Base-by-base conservation (phyloP, 1,140 invertebrate species). In the Stegodyphus mimosarum region DNA sequence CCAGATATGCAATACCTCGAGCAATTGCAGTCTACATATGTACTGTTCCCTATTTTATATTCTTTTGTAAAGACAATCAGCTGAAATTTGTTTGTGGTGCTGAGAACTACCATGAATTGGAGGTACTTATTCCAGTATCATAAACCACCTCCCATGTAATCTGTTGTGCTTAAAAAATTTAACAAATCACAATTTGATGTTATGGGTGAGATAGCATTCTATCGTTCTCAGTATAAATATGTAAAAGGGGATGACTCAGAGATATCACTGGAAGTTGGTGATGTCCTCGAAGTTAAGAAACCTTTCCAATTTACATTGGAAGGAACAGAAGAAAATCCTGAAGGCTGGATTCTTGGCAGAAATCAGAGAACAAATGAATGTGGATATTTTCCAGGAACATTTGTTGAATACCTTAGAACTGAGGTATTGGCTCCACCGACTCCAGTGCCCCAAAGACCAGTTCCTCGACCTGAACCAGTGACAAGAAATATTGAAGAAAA, bases 321-420 rank as follows among this genome's bases (percentile, higher is more conserved):
- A 83, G 88, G 88, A 1, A 88, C 88, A 11, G 88, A 87, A 77
- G 88, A 88, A 78, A 86, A 87, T 51, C 88, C 88, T 6, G 64
- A 87, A 74, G 87, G 86, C 17, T 88, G 88, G 87, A 72, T 89
- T 69, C 71, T 87, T 17, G 88, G 88, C 50, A 76, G 73, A 53
- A 89, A 88, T 77, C 85, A 72, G 72, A 84, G 88, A 55, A 88
- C 88, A 13, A 87, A 86, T 80, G 87, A 88, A 64, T 64, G 66
- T 70, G 88, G 88, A 6, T 88, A 87, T 79, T 89, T 89, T 83
- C 88, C 88, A 18, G 87, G 86, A 33, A 83, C 83, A 15, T 89
- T 75, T 87, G 86, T 88, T 1, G 75, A 78, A 66, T 86, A 78
- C 69, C 63, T 87, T n/a, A 74, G 76, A 50, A 88, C 78, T n/a